Percentiles rank a stretch among this genome's conserved stretches.
phyloP scores from a whole-genome alignment of 2,797 vertebrate species.

The Phataginus tricuspis region DNA sequence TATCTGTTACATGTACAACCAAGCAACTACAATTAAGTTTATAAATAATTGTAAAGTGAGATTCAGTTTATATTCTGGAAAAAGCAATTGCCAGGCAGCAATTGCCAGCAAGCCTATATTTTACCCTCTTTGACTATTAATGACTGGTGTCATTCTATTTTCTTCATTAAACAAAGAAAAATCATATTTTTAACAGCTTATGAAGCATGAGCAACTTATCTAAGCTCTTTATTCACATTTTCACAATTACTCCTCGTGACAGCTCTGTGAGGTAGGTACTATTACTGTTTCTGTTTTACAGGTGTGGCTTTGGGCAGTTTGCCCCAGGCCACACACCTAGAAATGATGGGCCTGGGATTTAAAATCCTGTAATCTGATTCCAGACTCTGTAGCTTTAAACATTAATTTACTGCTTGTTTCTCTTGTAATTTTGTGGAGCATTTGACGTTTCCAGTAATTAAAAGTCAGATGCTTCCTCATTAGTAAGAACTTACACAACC shows the following conservation, averaged over 20 bases:
- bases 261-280: not conserved
- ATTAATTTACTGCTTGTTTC: not conserved
- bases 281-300: not conserved
- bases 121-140: not conserved
- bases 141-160: not conserved
- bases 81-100: not conserved
- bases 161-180: not conserved
- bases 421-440: not conserved
- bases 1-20: not conserved
- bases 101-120: not conserved
- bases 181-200: not conserved
- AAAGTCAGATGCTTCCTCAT: not conserved
- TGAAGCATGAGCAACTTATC: not conserved
- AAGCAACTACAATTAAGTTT: not conserved
- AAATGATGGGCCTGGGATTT: not conserved
- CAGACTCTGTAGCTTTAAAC: not conserved
- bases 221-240: not conserved
- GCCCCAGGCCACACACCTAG: not conserved
- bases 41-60: not conserved
- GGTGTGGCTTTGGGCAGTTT: not conserved
- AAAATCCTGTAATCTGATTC: not conserved
- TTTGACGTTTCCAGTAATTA: not conserved
- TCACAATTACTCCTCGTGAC: accelerated
- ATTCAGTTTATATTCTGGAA: not conserved
- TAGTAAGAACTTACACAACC: not conserved